These are phyloP conservation scores for Aptenodytes patagonicus DNA, from an alignment of 2,113 vertebrate genomes.

Conservation along the genomic window DNA sequence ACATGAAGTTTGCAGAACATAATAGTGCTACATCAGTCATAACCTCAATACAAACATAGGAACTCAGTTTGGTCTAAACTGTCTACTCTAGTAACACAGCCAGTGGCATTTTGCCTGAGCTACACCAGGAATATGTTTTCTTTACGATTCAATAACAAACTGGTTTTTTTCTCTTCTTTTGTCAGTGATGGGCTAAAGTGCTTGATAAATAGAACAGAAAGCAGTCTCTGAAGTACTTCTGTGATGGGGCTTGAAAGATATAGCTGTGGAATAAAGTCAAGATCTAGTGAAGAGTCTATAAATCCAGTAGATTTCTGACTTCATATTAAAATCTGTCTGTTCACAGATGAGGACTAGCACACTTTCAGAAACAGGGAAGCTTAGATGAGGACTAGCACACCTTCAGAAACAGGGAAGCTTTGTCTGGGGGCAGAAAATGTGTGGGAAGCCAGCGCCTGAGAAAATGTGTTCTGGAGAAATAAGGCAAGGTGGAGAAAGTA, in stretches of 20 bases:
- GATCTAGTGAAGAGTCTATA: neutral
- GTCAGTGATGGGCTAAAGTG: neutral
- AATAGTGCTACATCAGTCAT: neutral
- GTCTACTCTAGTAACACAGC: neutral
- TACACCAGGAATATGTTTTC: neutral
- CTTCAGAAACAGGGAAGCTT: neutral
- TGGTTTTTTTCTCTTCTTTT: neutral
- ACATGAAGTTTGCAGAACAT: neutral
- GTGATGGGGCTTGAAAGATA: neutral
- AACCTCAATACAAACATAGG: neutral
- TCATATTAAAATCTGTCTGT: neutral
- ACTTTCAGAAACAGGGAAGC: neutral
- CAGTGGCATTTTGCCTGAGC: neutral
- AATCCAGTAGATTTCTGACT: neutral
- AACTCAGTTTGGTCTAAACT: neutral
- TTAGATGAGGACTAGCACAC: neutral
- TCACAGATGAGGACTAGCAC: neutral
- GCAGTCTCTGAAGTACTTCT: neutral
- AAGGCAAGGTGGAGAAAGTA: neutral
- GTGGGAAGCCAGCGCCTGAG: neutral
- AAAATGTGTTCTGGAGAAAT: neutral
- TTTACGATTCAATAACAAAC: neutral
- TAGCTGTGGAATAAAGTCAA: neutral
- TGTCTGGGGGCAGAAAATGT: neutral
- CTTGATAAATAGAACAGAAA: neutral